Evolutionary conservation across 2,888 invertebrate genomes (phyloP), one percentile per base, ranked within the genome.

Genomic region (Cataglyphis livida): DNA sequence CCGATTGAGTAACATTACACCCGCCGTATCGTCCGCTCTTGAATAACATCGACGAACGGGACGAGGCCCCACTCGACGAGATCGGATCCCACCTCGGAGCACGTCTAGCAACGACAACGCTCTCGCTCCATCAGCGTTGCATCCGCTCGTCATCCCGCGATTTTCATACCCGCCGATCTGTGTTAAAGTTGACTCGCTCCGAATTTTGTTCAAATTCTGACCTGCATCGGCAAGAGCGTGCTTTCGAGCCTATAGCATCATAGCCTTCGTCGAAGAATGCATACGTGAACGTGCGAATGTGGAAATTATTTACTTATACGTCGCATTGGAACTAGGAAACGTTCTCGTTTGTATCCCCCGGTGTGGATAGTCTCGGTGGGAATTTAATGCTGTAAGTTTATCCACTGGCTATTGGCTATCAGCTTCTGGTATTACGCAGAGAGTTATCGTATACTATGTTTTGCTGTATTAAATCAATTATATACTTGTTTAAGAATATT

Each of bases 351-450:
- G 48, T 7, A 12, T 38, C 21, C 12, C 75, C 25, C 65, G 7
- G 3, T 71, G 44, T 28, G 12, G 41, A 71, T 59, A 71, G 35
- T 35, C 51, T 4, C 25, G 44, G 4, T 66, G 59, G 59, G 25
- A 78, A 59, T 78, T 78, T 57, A 21, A 70, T 59, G 70, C 57
- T 44, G 71, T 70, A 59, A 70, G 71, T 70, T 41, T 21, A 21
- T 28, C 70, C 32, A 41, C 59, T 57, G 78, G 32, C 21, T 32
- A 32, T 57, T 41, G 57, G 32, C n/a, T n/a, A n/a, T 7, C 51
- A 51, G 51, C 78, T 78, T 70, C 78, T 78, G 71, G 78, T 78
- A 70, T 78, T 78, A 78, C 78, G 44, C 61, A 18, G 51, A 7
- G 18, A 70, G 71, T 51, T 70, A 32, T 62, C 18, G 57, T 76